Evolutionary conservation across 1,140 invertebrate genomes (phyloP).

Genomic region (Stegodyphus mimosarum): DNA sequence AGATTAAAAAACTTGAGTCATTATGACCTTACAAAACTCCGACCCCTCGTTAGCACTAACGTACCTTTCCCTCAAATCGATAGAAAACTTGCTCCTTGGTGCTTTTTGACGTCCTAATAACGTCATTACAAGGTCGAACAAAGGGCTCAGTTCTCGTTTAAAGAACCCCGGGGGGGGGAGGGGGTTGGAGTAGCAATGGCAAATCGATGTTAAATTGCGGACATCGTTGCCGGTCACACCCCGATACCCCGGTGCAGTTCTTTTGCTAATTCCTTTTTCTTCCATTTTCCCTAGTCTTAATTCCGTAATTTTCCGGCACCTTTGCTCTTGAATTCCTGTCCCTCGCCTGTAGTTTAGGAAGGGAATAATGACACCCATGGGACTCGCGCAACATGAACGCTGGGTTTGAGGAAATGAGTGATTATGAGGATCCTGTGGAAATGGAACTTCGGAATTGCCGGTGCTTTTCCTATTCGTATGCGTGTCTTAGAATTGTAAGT

Average conservation of each 20-base stretch:
- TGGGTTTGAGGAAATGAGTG: background rate
- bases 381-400: background rate
- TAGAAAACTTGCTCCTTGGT: background rate
- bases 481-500: no score
- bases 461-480: no score
- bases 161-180: background rate
- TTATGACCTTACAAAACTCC: background rate
- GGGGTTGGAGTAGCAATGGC: background rate
- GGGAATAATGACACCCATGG: conserved; percentile 9
- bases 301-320: conserved; percentile 22
- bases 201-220: conserved; percentile 31
- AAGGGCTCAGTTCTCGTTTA: background rate
- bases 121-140: conserved; percentile 20
- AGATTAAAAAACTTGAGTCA: no score
- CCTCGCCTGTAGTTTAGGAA: background rate
- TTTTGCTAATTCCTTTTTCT: conserved; percentile 1
- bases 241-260: background rate
- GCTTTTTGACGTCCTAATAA: conserved; percentile 2
- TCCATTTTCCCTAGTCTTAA: background rate
- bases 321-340: background rate
- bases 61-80: background rate
- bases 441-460: no score
- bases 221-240: conserved; percentile 16
- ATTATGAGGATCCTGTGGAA: background rate
- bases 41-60: background rate